Conservation (phyloP, 2,797 vertebrate genomes). For the Bradypus variegatus region DNA sequence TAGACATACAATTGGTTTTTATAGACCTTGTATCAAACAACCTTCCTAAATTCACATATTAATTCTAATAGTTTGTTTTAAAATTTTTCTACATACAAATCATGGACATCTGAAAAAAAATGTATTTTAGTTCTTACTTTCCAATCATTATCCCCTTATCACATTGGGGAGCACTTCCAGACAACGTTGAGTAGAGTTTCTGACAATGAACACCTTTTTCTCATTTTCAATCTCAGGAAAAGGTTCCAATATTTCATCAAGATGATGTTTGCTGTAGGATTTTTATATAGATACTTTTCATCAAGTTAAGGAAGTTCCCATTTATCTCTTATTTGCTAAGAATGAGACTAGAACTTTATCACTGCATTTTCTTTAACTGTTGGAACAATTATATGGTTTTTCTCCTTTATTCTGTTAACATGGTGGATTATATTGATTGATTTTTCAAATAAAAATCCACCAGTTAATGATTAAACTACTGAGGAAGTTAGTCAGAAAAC, state of each 20-base stretch:
- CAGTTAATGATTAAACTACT: neutral
- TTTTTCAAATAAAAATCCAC: neutral
- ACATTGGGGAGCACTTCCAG: neutral
- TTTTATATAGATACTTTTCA: neutral
- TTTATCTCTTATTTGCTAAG: neutral
- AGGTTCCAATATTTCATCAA: neutral
- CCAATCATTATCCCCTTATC: neutral
- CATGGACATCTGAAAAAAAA: neutral
- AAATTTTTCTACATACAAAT: neutral
- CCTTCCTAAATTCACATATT: neutral
- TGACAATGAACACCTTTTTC: neutral
- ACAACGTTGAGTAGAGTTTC: neutral
- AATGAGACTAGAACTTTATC: neutral
- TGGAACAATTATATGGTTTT: neutral
- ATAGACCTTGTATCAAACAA: neutral
- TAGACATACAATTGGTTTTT: neutral
- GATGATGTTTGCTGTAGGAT: neutral
- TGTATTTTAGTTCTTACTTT: neutral
- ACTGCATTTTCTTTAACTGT: neutral
- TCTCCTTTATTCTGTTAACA: neutral
- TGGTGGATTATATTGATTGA: neutral
- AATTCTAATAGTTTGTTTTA: neutral
- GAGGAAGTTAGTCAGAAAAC: neutral
- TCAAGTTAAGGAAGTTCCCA: neutral
- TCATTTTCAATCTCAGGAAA: neutral